Percentiles rank a stretch among this genome's conserved stretches.
Conservation (phyloP, 2,113 vertebrate species). For the Ameiurus melas region DNA sequence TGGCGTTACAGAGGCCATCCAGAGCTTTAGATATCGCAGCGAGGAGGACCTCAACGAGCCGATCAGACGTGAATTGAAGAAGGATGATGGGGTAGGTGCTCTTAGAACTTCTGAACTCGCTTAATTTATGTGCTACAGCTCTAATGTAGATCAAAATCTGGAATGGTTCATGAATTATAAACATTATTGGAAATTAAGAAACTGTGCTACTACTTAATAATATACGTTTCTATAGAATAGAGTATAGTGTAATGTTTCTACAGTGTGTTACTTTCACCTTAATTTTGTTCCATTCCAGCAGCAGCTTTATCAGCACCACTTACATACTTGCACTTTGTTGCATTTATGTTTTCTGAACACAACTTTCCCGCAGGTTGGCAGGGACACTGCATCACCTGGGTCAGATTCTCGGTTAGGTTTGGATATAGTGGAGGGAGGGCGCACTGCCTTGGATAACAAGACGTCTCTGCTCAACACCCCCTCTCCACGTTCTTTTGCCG, state of each 20-base stretch:
- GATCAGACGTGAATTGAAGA: slow-evolving; percentile 88
- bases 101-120: not conserved
- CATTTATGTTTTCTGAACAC: not conserved
- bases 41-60: slow-evolving; percentile 97
- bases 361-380: slow-evolving; percentile 58
- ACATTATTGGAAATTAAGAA: not conserved
- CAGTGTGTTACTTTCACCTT: not conserved
- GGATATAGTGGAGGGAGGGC: slow-evolving; percentile 81
- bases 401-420: slow-evolving; percentile 68
- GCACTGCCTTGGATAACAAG: slow-evolving; percentile 96
- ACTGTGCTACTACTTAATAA: not conserved
- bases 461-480: slow-evolving; percentile 96
- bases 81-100: slow-evolving; percentile 87
- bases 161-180: not conserved
- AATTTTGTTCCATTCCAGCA: not conserved
- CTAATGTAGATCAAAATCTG: not conserved
- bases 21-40: slow-evolving; percentile 97
- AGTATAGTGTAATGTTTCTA: not conserved
- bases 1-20: slow-evolving; percentile 96
- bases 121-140: not conserved
- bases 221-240: not conserved
- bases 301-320: not conserved
- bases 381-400: slow-evolving; percentile 68
- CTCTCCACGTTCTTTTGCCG: slow-evolving; percentile 86
- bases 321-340: not conserved